Conservation (phyloP, 2,888 invertebrate genomes). For the Lasioglossum vierecki region DNA sequence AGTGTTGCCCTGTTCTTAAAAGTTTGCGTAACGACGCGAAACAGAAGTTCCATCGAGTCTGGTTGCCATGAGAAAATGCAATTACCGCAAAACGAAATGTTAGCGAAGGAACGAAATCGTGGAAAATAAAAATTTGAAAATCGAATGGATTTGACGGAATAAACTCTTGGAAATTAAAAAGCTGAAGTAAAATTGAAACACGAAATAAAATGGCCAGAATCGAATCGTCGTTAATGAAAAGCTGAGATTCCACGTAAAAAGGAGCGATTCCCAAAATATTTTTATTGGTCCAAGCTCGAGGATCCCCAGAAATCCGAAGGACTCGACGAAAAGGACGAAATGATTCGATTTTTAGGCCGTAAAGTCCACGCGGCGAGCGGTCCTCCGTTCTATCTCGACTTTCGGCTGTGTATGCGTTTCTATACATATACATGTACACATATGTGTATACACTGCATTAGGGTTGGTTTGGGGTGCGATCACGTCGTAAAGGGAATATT, state of each 20-base stretch:
- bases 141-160: neutral
- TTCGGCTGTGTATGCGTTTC: neutral
- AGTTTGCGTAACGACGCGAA: neutral
- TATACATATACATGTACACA: no score
- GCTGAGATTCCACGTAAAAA: neutral
- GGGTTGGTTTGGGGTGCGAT: neutral
- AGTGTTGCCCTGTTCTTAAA: neutral
- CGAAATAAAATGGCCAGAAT: neutral
- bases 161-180: neutral
- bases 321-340: neutral
- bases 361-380: slow-evolving; percentile 42
- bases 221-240: neutral
- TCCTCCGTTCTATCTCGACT: slow-evolving; percentile 27
- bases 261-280: neutral
- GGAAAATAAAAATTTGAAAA: neutral
- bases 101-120: neutral
- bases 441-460: neutral
- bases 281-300: neutral
- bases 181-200: neutral
- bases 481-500: slow-evolving; percentile 59
- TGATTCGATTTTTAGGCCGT: slow-evolving; percentile 52
- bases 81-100: neutral
- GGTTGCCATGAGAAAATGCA: neutral
- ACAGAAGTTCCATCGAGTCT: neutral
- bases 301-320: no score